Conservation (phyloP, 2,113 vertebrate genomes). For the Neomonachus schauinslandi region DNA sequence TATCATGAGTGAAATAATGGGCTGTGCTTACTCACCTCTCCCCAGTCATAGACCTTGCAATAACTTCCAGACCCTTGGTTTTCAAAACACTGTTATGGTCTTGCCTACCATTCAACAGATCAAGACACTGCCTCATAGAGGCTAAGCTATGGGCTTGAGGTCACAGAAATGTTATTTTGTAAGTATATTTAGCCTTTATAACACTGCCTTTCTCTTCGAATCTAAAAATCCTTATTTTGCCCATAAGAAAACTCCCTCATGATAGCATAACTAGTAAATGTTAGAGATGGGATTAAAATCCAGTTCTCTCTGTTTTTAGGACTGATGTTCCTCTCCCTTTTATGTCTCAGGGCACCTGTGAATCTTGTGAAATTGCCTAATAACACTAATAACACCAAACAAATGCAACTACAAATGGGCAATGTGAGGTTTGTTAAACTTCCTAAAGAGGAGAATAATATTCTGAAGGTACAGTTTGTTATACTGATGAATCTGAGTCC, state of each 20-base stretch:
- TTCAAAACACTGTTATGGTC: neutral
- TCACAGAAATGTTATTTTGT: neutral
- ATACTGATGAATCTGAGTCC: neutral
- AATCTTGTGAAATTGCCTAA: neutral
- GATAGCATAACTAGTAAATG: neutral
- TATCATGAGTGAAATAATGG: neutral
- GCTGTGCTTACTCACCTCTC: neutral
- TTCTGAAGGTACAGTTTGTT: neutral
- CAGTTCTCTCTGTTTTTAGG: conserved; percentile 16
- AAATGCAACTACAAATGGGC: neutral
- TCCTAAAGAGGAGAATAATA: neutral
- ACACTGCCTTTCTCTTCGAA: neutral
- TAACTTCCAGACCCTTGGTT: neutral
- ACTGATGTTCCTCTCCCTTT: neutral
- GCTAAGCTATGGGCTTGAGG: neutral
- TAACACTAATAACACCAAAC: neutral
- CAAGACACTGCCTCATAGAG: neutral
- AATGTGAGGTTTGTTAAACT: neutral
- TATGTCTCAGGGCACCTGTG: neutral
- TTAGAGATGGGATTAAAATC: neutral
- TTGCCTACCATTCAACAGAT: neutral
- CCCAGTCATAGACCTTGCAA: neutral
- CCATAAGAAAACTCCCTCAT: neutral
- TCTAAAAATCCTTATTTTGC: conserved; percentile 16
- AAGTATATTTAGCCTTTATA: neutral